A percentile compares a stretch with the other conserved stretches of the same genome.
Evolutionary conservation across 2,797 vertebrate genomes (phyloP).

Genomic region (Enteromius fasciolatus): DNA sequence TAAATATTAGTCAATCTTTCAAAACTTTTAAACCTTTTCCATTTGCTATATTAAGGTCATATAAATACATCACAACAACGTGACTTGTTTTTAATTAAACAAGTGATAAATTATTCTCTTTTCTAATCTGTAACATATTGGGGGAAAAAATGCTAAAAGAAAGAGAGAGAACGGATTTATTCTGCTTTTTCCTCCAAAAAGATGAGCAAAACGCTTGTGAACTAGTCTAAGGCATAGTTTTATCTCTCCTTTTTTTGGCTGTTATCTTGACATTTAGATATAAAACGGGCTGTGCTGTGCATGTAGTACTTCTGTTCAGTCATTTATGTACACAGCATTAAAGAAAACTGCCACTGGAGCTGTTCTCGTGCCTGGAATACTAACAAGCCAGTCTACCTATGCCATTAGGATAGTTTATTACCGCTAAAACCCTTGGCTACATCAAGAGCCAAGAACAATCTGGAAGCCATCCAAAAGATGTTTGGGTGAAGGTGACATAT

Average conservation of each 20-base stretch:
- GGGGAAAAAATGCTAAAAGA: neutral
- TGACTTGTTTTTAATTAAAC: neutral
- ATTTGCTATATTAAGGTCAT: neutral
- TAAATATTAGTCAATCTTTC: neutral
- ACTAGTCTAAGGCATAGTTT: neutral
- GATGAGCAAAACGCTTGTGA: neutral
- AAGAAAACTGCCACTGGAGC: constrained; percentile 66
- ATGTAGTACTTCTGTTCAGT: constrained; percentile 59
- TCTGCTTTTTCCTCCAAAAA: constrained; percentile 1
- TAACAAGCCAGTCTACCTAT: constrained; percentile 65
- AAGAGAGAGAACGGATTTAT: neutral
- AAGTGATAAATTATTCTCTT: neutral
- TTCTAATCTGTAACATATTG: neutral
- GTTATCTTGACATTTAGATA: constrained; percentile 33
- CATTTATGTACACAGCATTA: constrained; percentile 66
- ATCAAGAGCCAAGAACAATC: constrained; percentile 38
- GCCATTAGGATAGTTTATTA: constrained; percentile 56
- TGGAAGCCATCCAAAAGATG: constrained; percentile 31
- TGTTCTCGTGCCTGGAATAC: constrained; percentile 73
- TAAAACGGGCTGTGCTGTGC: neutral
- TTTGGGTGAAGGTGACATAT: constrained; percentile 27
- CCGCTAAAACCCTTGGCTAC: constrained; percentile 22
- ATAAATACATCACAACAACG: neutral
- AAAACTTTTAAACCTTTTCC: neutral
- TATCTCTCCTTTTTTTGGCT: neutral